Base-by-base conservation (phyloP, 2,797 vertebrate genomes). In the Paedocypris micromegethes region DNA sequence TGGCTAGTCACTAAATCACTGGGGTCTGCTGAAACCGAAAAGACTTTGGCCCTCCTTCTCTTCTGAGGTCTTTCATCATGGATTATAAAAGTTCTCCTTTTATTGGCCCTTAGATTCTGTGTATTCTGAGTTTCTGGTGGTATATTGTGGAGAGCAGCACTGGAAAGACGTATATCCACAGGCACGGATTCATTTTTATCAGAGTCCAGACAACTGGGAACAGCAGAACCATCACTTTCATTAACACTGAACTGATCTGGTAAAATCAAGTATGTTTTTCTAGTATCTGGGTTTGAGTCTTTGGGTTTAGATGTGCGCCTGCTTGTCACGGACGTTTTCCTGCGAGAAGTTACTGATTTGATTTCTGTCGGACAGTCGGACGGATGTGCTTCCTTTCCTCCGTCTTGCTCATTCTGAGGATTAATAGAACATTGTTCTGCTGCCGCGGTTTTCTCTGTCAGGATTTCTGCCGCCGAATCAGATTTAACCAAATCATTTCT, bases 151-250 rank as follows among this genome's bases (percentile, higher is more conserved):
- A 9, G 5, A 5, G 61, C 23, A 42, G 74, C 61, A n/a, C 47
- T 4, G 4, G 47, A 6, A 7, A 49, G 7, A 37, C 56, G 48
- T 47, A 5, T 62, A 58, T 70, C 56, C 58, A 47, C 54, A 9
- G 57, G 44, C 43, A 68, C 39, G 4, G 49, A 41, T 51, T 43
- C 61, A 46, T 66, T 41, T 2, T 9, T 59, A 55, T 57, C 61
- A 45, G 60, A 72, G 3, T 48, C 6, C 2, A 3, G 38, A 6
- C 56, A 54, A 9, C 78, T 55, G 9, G 54, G n/a, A 70, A 85
- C 77, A 5, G 5, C 73, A 55, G 85, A 85, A 75, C 71, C 82
- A 74, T 86, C 82, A 2, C 81, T 81, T 9, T 72, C 62, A 69
- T 72, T 9, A 39, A 58, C 38, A 76, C 3, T n/a, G 66, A 43